Base-by-base conservation (phyloP, 30 jellyfish, hydroid and myxozoan species). In the Aurelia aurita region DNA sequence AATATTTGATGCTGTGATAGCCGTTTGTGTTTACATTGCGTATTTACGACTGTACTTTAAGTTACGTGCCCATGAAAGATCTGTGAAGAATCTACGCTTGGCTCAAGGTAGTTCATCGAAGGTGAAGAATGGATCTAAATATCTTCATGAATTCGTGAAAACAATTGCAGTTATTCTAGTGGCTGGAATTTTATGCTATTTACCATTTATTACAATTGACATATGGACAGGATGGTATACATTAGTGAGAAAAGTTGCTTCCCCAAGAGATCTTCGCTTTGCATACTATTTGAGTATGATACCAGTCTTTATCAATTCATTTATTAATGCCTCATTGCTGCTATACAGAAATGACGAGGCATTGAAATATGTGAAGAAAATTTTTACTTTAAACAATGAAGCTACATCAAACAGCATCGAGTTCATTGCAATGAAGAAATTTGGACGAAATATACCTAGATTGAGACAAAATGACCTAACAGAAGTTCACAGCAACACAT, bases 201-300 rank as follows among this genome's bases (percentile, higher is more conserved):
- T 70, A 0, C 93, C 93, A 14, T 83, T 14, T 59, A 43, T 83
- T 18, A 61, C 64, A 22, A 68, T 67, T 73, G 93, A 83, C 21
- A 32, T 62, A 1, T 66, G 80, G 80, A 83, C 93, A 15, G 93
- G 93, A 11, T 69, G 73, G 80, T 83, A 83, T 49, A 32, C 93
- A 31, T 69, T 69, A 7, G 81, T 35, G n/a, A 16, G 28, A 72
- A 71, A 69, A 44, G 32, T 43, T 16, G 62, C 29, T 28, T 59
- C 93, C 13, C 93, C 93, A 20, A 82, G 45, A n/a, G 54, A 71
- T 2, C 60, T 83, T 18, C 83, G 90, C 29, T 80, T 64, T 66
- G 58, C 49, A 0, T 80, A 80, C 74, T 80, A 63, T 58, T 3
- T 80, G 31, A 43, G 65, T 46, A 7, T 68, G 53, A 28, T 49